These are phyloP conservation scores for Andrena bucephala DNA, from an alignment of 2,888 invertebrate species.

Conservation along the genomic window DNA sequence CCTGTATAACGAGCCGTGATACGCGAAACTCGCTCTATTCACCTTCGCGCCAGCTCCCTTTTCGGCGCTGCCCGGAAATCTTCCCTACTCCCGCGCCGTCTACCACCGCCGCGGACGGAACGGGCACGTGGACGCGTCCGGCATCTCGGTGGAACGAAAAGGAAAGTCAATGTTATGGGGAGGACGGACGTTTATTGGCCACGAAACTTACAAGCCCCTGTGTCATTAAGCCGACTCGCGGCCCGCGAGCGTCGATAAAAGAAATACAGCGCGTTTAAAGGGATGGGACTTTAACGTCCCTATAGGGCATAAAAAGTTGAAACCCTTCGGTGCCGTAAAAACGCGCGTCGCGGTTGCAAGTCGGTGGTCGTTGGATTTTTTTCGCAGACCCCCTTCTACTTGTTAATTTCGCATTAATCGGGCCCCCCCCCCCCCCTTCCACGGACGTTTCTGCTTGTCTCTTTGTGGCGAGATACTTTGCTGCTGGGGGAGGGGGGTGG, in stretches of 20 bases:
- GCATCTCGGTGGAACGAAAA: conserved; percentile 35
- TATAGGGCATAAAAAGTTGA: conserved; percentile 68
- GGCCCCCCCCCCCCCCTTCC: conserved; percentile 24
- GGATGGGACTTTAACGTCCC: conserved; percentile 70
- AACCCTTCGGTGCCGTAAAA: conserved; percentile 66
- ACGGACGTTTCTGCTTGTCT: not conserved
- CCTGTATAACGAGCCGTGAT: not conserved
- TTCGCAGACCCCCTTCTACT: conserved; percentile 37
- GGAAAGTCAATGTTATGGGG: conserved; percentile 56
- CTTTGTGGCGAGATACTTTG: conserved; percentile 8
- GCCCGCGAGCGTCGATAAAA: conserved; percentile 71
- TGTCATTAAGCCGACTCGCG: conserved; percentile 61
- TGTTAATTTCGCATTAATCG: conserved; percentile 60
- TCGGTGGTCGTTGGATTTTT: conserved; percentile 34
- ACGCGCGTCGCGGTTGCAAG: conserved; percentile 69
- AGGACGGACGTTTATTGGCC: conserved; percentile 56
- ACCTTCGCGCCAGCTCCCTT: not conserved
- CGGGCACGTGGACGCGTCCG: conserved; percentile 9
- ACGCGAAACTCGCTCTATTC: conserved; percentile 14
- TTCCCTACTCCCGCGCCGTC: too few relatives aligned
- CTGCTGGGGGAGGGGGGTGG: not conserved
- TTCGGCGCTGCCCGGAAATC: not conserved
- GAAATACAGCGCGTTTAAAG: conserved; percentile 70
- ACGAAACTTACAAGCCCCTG: conserved; percentile 62
- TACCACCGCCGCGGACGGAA: not conserved